Conservation (phyloP, 2,113 vertebrate genomes). For the Ailuropoda melanoleuca region DNA sequence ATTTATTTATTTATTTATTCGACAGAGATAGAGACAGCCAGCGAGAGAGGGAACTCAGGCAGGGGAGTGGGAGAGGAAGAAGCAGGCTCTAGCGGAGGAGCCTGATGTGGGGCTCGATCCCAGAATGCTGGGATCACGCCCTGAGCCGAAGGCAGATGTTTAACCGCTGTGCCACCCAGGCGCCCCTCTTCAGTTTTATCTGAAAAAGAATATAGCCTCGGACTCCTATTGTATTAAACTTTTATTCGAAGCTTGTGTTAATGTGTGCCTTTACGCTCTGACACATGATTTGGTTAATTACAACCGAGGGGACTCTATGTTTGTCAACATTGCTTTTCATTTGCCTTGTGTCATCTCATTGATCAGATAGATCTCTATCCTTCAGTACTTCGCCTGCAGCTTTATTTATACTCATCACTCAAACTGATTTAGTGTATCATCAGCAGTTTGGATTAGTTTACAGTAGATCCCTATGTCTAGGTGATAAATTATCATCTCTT, state of each 20-base stretch:
- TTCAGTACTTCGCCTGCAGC: slow-evolving; percentile 83
- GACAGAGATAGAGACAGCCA: too few relatives aligned
- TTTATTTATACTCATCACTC: slow-evolving; percentile 85
- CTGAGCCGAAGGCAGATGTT: too few relatives aligned
- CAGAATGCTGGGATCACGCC: too few relatives aligned
- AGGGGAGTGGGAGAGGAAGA: too few relatives aligned
- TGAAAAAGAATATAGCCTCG: background rate
- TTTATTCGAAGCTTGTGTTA: slow-evolving; percentile 49
- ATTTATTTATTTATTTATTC: too few relatives aligned
- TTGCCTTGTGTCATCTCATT: slow-evolving; percentile 83
- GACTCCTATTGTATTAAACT: background rate
- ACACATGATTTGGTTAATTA: slow-evolving; percentile 78
- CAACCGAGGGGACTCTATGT: slow-evolving; percentile 64
- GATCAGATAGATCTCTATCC: slow-evolving; percentile 85
- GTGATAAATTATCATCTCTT: slow-evolving; percentile 84
- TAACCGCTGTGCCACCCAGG: too few relatives aligned
- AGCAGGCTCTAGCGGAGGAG: too few relatives aligned
- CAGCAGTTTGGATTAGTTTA: slow-evolving; percentile 87
- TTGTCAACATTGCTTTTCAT: slow-evolving; percentile 84
- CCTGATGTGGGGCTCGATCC: too few relatives aligned
- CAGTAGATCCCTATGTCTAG: slow-evolving; percentile 74
- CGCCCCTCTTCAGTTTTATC: slow-evolving; percentile 24
- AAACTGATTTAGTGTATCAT: slow-evolving; percentile 88
- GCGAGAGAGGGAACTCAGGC: too few relatives aligned
- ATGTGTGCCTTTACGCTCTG: slow-evolving; percentile 61